Evolutionary conservation across 2,797 vertebrate species (phyloP), one percentile per base, ranked within the genome.

Genomic region (Neoniphon sammara): DNA sequence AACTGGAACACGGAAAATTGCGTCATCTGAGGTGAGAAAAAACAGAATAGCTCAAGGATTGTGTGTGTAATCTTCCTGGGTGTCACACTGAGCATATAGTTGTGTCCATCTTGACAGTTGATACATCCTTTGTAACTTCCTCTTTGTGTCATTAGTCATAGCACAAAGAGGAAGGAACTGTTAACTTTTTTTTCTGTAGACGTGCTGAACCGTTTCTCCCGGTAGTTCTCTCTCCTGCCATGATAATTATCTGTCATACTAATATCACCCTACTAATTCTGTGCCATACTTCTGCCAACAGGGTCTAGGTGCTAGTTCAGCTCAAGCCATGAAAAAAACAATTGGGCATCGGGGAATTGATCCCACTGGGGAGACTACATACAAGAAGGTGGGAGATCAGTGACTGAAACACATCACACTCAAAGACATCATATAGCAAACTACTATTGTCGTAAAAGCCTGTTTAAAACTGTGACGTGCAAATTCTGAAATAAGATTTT

Each of bases 311-410:
- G 88, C 93, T 0, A 88, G 82, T 76, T 85, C 90, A 66, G 72
- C 93, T 0, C 95, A 94, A 23, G 92, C 93, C 1, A 94, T 95
- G 87, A 96, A 95, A 90, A 97, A 95, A 73, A 94, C 93, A 0
- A 94, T 96, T 15, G 97, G 98, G 1, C 98, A 99, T 87, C 91
- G 97, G 70, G 91, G 97, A 60, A 97, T 98, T 67, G 95, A 98
- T 88, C 95, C 95, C 58, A 97, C 96, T 0, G 97, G 98, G 0
- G 97, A 99, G 80, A 99, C 97, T 0, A 98, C 97, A 0, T 99
- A 99, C 74, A 99, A 99, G 85, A 99, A 99, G 96, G 98, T 96
- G 15, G 36, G 90, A 79, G 34, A 70, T 39, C 14, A 17, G 1
- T 70, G 34, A 66, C 30, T 20, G 21, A 36, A 12, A 0, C 25